Base-by-base conservation (phyloP, 1,140 invertebrate species). In the Anthonomus grandis region DNA sequence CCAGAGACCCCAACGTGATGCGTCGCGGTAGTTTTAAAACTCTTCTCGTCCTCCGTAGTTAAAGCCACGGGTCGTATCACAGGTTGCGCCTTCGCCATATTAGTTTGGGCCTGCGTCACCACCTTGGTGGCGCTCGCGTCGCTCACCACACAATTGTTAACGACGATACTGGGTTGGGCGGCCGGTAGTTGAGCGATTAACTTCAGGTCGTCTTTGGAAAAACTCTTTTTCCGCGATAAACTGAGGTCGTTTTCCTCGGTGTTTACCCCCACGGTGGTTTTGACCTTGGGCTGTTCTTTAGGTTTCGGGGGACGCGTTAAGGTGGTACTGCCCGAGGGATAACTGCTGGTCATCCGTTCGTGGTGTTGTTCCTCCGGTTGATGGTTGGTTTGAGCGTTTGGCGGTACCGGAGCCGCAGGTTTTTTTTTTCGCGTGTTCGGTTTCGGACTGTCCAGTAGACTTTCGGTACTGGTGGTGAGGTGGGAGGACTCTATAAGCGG, bases 381-480 rank as follows among this genome's bases (percentile, higher is more conserved):
- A 18, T 41, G 38, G 34, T 22, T 15, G 25, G 10, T 0, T 50
- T 21, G 72, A 53, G 59, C 73, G 73, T 84, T 53, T 77, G 85
- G 85, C 10, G 60, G 60, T 8, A 62, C 56, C 1, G 61, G 61
- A 17, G 61, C 61, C 2, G 83, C 81, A 66, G 86, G 85, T 53
- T 86, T 86, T 72, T 86, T 86, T 62, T 84, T 76, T 31, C 86
- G 78, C 38, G 80, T 76, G 41, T 83, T 82, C 4, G 86, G 86
- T 65, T 86, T 88, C 15, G 83, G 82, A 64, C 66, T 68, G 27
- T 22, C 80, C 78, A 50, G 87, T 17, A 82, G 81, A 65, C 66
- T 68, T 37, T 22, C 80, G 77, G 49, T 79, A 76, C 8, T 66
- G 2, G 55, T 78, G 3, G 56, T 48, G 25, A 12, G 17, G 15